A percentile compares a stretch with the other conserved stretches of the same genome.
Evolutionary conservation across 2,888 invertebrate species (phyloP).

Genomic region (Lathronympha strigana): DNA sequence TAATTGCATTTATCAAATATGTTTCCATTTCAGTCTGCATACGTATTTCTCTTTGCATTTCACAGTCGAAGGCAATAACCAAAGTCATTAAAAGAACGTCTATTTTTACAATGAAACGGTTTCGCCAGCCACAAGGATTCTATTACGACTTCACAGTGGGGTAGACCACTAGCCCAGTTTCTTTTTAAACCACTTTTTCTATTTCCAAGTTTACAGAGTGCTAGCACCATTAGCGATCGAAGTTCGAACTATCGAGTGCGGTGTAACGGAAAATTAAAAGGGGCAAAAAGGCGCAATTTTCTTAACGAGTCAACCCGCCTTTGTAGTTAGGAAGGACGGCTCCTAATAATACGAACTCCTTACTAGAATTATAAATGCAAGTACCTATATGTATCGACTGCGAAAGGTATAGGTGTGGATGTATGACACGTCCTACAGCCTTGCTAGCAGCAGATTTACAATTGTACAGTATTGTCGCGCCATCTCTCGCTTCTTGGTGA

Average conservation of each 20-base stretch:
- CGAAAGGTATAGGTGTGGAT: no score
- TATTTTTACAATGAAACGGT: neutral
- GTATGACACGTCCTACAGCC: no score
- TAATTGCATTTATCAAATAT: no score
- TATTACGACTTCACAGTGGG: neutral
- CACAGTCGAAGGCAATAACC: neutral
- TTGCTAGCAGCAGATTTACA: no score
- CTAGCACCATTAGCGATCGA: conserved; percentile 25
- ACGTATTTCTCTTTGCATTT: no score
- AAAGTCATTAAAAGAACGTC: neutral
- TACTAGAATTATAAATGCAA: neutral
- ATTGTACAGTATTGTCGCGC: no score
- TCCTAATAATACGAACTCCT: neutral
- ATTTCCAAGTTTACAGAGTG: conserved; percentile 21
- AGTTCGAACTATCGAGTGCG: conserved; percentile 48
- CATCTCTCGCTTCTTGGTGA: no score
- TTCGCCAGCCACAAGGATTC: neutral
- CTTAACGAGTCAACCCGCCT: conserved; percentile 65
- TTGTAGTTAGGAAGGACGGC: conserved; percentile 18
- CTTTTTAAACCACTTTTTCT: conserved; percentile 20
- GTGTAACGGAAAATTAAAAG: conserved; percentile 76
- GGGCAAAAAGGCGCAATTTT: conserved; percentile 72
- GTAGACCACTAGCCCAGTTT: conserved; percentile 27
- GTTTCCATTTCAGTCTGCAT: no score
- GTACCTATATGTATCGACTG: neutral